A percentile compares a stretch with the other conserved stretches of the same genome.
Conservation (phyloP, 2,113 vertebrate genomes). For the Archocentrus centrarchus region DNA sequence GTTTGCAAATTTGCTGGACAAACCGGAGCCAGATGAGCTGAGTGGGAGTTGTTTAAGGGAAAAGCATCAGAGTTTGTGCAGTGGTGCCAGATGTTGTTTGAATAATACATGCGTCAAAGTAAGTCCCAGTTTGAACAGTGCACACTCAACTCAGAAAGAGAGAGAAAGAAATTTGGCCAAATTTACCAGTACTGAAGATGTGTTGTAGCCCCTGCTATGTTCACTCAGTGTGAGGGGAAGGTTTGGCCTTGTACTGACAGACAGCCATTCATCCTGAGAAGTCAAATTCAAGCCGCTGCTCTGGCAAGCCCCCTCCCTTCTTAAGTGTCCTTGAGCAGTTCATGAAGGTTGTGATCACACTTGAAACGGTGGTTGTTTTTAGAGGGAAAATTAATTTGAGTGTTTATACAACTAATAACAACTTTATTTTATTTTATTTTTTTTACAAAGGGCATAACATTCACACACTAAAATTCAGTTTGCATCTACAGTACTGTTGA, state of each 20-base stretch:
- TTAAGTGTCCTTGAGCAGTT: slow-evolving; percentile 42
- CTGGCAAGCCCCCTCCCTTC: slow-evolving; percentile 11
- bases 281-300: slow-evolving; percentile 22
- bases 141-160: background rate
- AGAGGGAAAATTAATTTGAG: background rate
- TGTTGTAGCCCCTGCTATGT: background rate
- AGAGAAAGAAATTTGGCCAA: background rate
- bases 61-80: background rate
- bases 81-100: slow-evolving; percentile 49
- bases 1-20: background rate
- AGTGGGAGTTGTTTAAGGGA: slow-evolving; percentile 2
- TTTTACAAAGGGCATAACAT: background rate
- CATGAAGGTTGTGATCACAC: slow-evolving; percentile 21
- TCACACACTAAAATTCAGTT: background rate
- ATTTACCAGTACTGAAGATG: background rate
- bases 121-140: slow-evolving; percentile 22
- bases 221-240: background rate
- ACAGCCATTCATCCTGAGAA: slow-evolving; percentile 30
- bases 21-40: slow-evolving; percentile 27
- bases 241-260: slow-evolving; percentile 18
- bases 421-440: background rate
- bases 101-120: slow-evolving; percentile 51
- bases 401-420: background rate
- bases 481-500: background rate
- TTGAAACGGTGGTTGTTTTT: background rate